phyloP scores from a whole-genome alignment of 2,113 vertebrate genomes.

The Chamaea fasciata region DNA sequence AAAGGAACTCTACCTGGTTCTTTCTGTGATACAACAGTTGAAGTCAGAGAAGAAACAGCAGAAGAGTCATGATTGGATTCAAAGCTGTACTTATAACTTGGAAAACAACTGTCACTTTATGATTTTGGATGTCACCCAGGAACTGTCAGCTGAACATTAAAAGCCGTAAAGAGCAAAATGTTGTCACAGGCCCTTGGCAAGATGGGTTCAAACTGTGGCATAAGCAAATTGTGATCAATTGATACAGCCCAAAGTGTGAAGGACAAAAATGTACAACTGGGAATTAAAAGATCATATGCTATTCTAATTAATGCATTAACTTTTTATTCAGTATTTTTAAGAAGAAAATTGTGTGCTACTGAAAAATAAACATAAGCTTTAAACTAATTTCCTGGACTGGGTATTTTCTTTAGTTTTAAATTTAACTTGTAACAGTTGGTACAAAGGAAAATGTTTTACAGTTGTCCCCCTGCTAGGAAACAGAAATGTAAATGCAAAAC shows the following conservation, averaged over 20 bases:
- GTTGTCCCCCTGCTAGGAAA: not conserved
- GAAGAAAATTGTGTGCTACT: not conserved
- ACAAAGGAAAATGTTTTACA: not conserved
- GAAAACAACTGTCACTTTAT: slow-evolving; percentile 46
- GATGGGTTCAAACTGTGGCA: not conserved
- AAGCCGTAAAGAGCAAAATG: slow-evolving; percentile 1
- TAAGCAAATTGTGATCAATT: not conserved
- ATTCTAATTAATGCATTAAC: not conserved
- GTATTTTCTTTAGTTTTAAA: not conserved
- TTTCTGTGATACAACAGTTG: not conserved
- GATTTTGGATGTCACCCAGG: slow-evolving; percentile 13
- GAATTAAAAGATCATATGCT: not conserved
- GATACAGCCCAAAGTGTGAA: not conserved
- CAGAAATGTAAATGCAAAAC: not conserved
- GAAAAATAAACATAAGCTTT: not conserved
- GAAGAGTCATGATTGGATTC: not conserved
- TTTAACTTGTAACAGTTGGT: not conserved
- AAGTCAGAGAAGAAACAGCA: slow-evolving; percentile 27
- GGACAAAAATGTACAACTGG: not conserved
- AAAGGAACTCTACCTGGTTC: not conserved
- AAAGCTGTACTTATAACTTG: slow-evolving; percentile 4
- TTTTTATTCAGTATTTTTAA: not conserved
- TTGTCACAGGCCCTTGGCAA: not conserved
- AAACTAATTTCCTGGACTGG: not conserved
- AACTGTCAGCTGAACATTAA: slow-evolving; percentile 19